Evolutionary conservation across 92 coral and sea anemone genomes (phyloP), one percentile per base, ranked within the genome.

Genomic region (Parazoanthus swiftii): DNA sequence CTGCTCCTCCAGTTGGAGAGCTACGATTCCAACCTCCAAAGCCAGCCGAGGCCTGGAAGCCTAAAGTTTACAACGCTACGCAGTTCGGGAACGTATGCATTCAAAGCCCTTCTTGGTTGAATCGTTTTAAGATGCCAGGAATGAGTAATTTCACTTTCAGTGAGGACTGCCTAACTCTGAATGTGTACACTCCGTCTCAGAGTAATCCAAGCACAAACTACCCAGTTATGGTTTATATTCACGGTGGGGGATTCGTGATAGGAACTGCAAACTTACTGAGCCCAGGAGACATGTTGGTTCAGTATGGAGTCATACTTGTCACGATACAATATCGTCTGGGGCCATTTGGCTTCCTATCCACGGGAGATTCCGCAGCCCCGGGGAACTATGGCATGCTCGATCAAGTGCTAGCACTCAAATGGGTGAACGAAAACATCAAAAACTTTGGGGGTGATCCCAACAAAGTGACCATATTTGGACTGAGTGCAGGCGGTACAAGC

Each of bases 401-500:
- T 82, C 98, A 96, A 88, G 88, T 95, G 18, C 85, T 90, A 81
- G 98, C 96, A 26, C 82, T 96, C 10, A 88, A 82, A 58, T 96
- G 98, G 98, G 93, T 93, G 58, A 89, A 90, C 58, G 92, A 93
- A 76, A 94, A 96, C 74, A 96, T 96, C 70, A 29, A 76, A 43
- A 89, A 56, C 25, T 96, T 96, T 71, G 95, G 97, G 2, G 98
- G 98, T 20, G 93, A 96, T 75, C 94, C 93, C 11, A 86, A 90
- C 26, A 89, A 87, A 7, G 90, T 96, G 25, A 96, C 98, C 50
- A 89, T 91, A 73, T 90, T 92, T 73, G 98, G 98, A 37, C 94
- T 92, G 43, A 96, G 98, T 81, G 92, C 98, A 11, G 98, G 98
- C 13, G 98, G 95, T 70, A 89, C 96, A 36, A 96, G 98, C 75